These are phyloP conservation scores for Chrysaora quinquecirrha DNA, from an alignment of 30 jellyfish, hydroid and myxozoan genomes.

Conservation along the genomic window DNA sequence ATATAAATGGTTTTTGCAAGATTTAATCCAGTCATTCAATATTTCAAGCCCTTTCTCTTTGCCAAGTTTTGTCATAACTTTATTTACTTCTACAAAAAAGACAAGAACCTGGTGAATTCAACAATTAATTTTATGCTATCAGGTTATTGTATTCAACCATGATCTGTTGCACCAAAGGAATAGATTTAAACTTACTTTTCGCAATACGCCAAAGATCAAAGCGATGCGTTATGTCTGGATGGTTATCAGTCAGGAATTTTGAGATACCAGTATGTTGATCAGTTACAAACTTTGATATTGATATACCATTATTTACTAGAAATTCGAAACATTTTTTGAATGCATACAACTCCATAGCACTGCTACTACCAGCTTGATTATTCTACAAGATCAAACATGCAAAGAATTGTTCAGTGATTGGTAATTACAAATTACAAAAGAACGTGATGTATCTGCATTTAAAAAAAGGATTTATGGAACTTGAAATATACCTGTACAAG, in stretches of 20 bases:
- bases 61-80: slow-evolving; percentile 26
- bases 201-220: slow-evolving; percentile 52
- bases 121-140: not conserved
- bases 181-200: slow-evolving; percentile 28
- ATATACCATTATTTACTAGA: not conserved
- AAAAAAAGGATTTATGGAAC: not conserved
- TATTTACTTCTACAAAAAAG: slow-evolving; percentile 5
- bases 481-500: slow-evolving; percentile 26
- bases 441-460: not conserved
- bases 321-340: slow-evolving; percentile 37
- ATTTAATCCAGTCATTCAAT: slow-evolving; percentile 23
- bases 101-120: not conserved
- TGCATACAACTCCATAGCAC: slow-evolving; percentile 47
- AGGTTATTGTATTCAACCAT: not conserved
- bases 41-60: slow-evolving; percentile 2
- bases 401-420: too few species aligned
- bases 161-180: not conserved
- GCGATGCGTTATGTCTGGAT: slow-evolving; percentile 24
- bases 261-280: slow-evolving; percentile 28
- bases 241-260: slow-evolving; percentile 28
- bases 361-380: slow-evolving; percentile 28
- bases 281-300: slow-evolving; percentile 4
- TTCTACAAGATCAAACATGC: not conserved
- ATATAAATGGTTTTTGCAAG: slow-evolving; percentile 36
- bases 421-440: too few species aligned